phyloP scores from a whole-genome alignment of 2,113 vertebrate species.

The human (Homo sapiens) region DNA sequence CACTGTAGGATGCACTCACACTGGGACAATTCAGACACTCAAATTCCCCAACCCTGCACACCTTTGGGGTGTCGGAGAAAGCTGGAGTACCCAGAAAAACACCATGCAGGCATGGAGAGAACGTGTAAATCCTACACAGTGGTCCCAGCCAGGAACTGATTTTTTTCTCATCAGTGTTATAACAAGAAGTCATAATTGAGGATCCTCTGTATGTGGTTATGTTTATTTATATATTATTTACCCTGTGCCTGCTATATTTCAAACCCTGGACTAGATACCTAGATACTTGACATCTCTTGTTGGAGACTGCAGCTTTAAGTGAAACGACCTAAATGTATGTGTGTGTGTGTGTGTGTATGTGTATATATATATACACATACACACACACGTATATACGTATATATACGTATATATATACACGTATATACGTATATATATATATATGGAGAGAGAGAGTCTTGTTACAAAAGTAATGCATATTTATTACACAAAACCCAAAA shows the following conservation, averaged over 20 bases:
- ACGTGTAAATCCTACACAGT: background rate
- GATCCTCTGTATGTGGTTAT: background rate
- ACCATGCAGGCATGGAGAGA: background rate
- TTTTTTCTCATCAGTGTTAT: background rate
- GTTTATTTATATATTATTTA: background rate
- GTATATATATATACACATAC: too few species aligned
- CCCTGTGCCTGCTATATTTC: too few species aligned
- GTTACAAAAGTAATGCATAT: constrained; percentile 11
- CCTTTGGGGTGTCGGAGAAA: background rate
- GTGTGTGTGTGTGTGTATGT: too few species aligned
- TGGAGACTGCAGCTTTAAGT: too few species aligned
- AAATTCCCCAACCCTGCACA: background rate
- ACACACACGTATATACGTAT: too few species aligned
- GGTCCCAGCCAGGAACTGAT: background rate
- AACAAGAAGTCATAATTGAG: background rate
- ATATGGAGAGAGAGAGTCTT: background rate
- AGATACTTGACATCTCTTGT: too few species aligned
- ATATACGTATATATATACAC: too few species aligned
- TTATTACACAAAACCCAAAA: background rate
- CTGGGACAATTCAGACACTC: background rate
- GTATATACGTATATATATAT: too few species aligned
- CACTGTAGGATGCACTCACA: background rate
- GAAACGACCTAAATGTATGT: too few species aligned
- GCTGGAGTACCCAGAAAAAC: background rate
- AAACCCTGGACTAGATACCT: too few species aligned